These are phyloP conservation scores for Gavia stellata DNA, from an alignment of 2,113 vertebrate species.

Conservation along the genomic window DNA sequence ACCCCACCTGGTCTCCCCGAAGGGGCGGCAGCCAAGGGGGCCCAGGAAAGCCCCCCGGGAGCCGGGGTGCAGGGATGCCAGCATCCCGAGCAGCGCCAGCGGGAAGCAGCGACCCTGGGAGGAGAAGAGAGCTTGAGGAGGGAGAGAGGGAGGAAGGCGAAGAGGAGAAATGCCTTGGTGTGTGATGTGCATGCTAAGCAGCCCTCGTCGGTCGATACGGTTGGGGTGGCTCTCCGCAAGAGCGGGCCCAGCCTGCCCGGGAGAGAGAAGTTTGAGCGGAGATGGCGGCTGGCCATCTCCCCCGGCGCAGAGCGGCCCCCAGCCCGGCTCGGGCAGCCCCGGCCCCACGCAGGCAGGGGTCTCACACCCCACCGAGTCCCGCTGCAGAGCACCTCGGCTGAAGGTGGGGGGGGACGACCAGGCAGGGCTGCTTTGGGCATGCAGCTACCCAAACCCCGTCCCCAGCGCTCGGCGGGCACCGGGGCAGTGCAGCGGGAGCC, in stretches of 20 bases:
- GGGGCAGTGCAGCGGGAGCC: not conserved
- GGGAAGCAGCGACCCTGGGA: not conserved
- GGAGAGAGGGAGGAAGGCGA: conserved; percentile 33
- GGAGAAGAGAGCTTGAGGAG: conserved; percentile 28
- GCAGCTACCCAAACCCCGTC: not conserved
- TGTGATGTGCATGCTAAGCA: conserved; percentile 73
- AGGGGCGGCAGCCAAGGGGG: not conserved
- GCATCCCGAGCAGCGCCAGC: not conserved
- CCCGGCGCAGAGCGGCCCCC: not conserved
- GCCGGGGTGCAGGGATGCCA: not conserved
- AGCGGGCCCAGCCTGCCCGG: conserved; percentile 1
- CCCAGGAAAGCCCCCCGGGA: not conserved
- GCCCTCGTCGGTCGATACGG: not conserved
- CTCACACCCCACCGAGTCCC: not conserved
- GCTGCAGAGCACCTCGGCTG: not conserved
- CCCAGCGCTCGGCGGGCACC: not conserved
- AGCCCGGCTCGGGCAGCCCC: not conserved
- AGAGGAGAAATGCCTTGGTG: conserved; percentile 40
- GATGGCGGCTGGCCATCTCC: not conserved
- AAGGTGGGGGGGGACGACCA: not conserved
- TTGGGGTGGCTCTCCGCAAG: not conserved
- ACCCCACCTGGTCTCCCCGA: not conserved
- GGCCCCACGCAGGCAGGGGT: not conserved
- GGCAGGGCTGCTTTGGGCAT: not conserved
- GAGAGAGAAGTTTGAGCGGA: conserved; percentile 47